A percentile compares a stretch with the other conserved stretches of the same genome.
These are phyloP conservation scores for Lathronympha strigana DNA, from an alignment of 2,888 invertebrate species.

Conservation along the genomic window DNA sequence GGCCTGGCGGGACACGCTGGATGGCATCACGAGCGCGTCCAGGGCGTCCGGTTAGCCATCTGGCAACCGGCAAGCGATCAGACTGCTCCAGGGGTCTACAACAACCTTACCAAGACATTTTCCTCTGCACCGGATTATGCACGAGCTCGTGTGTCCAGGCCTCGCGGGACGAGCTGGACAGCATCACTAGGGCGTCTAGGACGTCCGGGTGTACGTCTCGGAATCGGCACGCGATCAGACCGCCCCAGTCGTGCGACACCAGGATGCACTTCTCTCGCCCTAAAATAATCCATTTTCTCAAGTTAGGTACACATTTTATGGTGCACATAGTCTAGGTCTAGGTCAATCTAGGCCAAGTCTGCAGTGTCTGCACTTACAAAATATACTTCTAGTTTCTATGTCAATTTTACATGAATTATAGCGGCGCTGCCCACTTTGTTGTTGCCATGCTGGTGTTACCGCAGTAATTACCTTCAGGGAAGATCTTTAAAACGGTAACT, in stretches of 20 bases:
- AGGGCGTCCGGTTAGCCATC: slow-evolving; percentile 75
- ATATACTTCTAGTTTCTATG: too few relatives aligned
- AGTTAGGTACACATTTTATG: too few relatives aligned
- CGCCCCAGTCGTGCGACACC: slow-evolving; percentile 89
- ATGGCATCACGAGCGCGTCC: slow-evolving; percentile 80
- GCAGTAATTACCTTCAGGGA: too few relatives aligned
- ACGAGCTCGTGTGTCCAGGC: slow-evolving; percentile 72
- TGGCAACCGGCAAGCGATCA: too few relatives aligned
- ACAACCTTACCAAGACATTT: slow-evolving; percentile 79
- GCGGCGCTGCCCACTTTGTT: too few relatives aligned
- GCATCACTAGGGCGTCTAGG: slow-evolving; percentile 78
- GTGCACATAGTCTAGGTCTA: too few relatives aligned
- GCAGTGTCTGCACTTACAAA: too few relatives aligned
- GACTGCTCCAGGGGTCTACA: too few relatives aligned
- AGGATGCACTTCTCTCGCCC: slow-evolving; percentile 82
- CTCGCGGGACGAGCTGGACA: slow-evolving; percentile 80
- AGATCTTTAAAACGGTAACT: too few relatives aligned
- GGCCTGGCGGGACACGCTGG: slow-evolving; percentile 76
- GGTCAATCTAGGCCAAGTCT: too few relatives aligned
- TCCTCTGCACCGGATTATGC: slow-evolving; percentile 67
- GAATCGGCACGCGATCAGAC: slow-evolving; percentile 82
- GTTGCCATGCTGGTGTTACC: too few relatives aligned
- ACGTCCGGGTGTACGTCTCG: slow-evolving; percentile 81
- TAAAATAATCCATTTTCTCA: slow-evolving; percentile 52
- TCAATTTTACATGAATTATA: too few relatives aligned